Evolutionary conservation across 2,888 invertebrate species (phyloP), one percentile per base, ranked within the genome.

Genomic region (Phortica okadai): DNA sequence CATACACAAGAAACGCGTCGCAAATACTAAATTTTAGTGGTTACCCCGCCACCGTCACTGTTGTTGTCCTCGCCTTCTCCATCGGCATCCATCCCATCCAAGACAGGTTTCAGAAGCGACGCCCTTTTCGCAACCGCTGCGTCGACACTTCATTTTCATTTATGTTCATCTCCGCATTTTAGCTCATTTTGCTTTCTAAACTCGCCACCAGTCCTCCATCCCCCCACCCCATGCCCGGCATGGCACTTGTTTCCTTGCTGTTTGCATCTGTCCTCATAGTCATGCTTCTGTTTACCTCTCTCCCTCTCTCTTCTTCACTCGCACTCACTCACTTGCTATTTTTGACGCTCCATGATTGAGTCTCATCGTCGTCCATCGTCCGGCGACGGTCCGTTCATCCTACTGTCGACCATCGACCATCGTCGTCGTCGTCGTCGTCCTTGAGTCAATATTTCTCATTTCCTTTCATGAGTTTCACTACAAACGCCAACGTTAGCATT

Each of bases 21-120:
- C 56, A 72, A 72, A 72, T 54, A 72, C 33, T 33, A 72, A 72
- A 56, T 56, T 56, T 69, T 69, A 44, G 69, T 50, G 69, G 42
- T 69, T 67, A 56, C 16, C 3, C n/a, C 16, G 5, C n/a, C n/a
- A 5, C n/a, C n/a, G 16, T 56, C n/a, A 11, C 62, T 7, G 59
- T 8, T 21, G 50, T 50, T 6, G 8, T 62, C 25, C 6, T 4
- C 6, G 10, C 33, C 25, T 62, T 11, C 56, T n/a, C 56, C 56
- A 56, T 56, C n/a, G 14, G n/a, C n/a, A n/a, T n/a, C n/a, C n/a
- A n/a, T n/a, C 8, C 62, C 10, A 25, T n/a, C 16, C 16, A 21
- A 7, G 3, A 1, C n/a, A 59, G 16, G 21, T 21, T 10, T 21
- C 62, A 62, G 14, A 21, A 25, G 5, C 7, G 21, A 21, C 58